A percentile compares a stretch with the other conserved stretches of the same genome.
Evolutionary conservation across 92 coral and sea anemone genomes (phyloP).

Genomic region (Zoanthus sansibaricus): DNA sequence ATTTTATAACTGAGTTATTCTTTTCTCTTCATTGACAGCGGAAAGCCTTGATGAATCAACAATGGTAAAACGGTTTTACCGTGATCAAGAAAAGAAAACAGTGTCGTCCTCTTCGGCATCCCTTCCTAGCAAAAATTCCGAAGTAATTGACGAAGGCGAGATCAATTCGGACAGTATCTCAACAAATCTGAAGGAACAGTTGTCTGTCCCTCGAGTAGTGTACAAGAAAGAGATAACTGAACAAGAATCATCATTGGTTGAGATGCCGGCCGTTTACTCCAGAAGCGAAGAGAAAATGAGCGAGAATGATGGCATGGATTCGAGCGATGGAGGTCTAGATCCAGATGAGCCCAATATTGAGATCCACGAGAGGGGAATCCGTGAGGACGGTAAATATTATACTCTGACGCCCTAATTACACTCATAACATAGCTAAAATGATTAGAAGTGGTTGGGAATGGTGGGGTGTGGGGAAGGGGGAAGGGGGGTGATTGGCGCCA

Average conservation of each 20-base stretch:
- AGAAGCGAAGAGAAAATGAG: conserved; percentile 50
- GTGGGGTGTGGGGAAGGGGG: too few species aligned
- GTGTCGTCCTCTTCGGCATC: conserved; percentile 44
- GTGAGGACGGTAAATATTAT: conserved; percentile 79
- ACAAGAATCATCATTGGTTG: conserved; percentile 73
- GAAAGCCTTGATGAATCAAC: conserved; percentile 53
- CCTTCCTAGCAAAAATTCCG: conserved; percentile 72
- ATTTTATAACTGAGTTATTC: background rate
- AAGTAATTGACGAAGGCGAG: conserved; percentile 9
- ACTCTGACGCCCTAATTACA: too few species aligned
- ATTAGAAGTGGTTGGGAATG: too few species aligned
- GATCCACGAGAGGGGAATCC: conserved; percentile 83
- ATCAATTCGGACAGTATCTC: conserved; percentile 12
- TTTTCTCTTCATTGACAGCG: background rate
- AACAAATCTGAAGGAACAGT: conserved; percentile 31
- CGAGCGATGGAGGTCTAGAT: conserved; percentile 84
- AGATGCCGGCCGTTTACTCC: conserved; percentile 84
- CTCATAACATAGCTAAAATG: background rate
- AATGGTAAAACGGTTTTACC: conserved; percentile 81
- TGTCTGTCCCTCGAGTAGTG: conserved; percentile 73
- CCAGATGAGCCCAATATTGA: conserved; percentile 70
- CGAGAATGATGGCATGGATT: conserved; percentile 65
- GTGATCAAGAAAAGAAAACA: conserved; percentile 78
- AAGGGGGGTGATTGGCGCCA: too few species aligned
- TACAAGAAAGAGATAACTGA: conserved; percentile 71